Evolutionary conservation across 2,888 invertebrate species (phyloP), one percentile per base, ranked within the genome.

Genomic region (Harpalus rufipes): DNA sequence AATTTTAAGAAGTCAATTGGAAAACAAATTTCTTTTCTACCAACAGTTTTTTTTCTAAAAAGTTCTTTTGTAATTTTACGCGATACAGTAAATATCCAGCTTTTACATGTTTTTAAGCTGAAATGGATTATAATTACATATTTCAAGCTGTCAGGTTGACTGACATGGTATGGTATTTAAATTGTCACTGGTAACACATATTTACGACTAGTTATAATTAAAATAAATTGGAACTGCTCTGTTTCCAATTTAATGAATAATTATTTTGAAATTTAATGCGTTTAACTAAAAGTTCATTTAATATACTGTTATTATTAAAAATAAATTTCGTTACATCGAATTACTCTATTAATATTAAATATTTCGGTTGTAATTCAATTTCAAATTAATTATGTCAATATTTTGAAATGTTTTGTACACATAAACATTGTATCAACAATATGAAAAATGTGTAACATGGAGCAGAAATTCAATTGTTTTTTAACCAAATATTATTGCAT

Each of bases 181-280:
- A 68, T 14, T 68, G 68, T 39, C 68, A 39, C 39, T 68, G n/a
- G n/a, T 74, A 74, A 44, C 72, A 74, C 18, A 44, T 44, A 74
- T 74, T 74, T 74, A 32, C 5, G 32, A 32, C 32, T 32, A 41
- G 41, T 74, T 74, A 25, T 74, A 74, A 74, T 74, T 74, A 74
- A 74, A 74, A 74, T 74, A 74, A 74, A 74, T 74, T 74, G 72
- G 18, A 74, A 44, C 72, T 74, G 44, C 21, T 74, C 44, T 21
- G 44, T 74, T 74, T 74, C 39, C 18, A 74, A 44, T 68, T 68
- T 68, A 74, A 74, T 44, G 44, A 41, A 74, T 72, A 72, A 41
- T 74, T 74, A 74, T 44, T 18, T 44, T 44, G 44, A 74, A 74
- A 44, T 44, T 16, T 16, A 51, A 41, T 39, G 32, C 25, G 68